Conservation (phyloP, 2,888 invertebrate genomes). For the Agrochola lota region DNA sequence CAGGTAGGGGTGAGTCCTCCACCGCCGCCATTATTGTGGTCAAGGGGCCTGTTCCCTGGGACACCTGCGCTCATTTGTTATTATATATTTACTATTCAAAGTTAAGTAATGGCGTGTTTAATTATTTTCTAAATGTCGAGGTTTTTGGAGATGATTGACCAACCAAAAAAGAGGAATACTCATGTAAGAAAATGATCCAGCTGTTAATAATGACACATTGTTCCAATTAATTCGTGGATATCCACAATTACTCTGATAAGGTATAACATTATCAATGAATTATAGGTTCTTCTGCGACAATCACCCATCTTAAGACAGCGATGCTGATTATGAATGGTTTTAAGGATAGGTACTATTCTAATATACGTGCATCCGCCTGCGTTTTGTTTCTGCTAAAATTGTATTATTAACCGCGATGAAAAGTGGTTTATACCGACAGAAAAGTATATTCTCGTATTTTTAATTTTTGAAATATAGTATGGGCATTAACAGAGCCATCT, state of each 20-base stretch:
- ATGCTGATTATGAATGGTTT: no score
- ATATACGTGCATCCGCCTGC: no score
- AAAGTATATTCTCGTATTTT: neutral
- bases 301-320: neutral
- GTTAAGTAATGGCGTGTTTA: constrained; percentile 40
- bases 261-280: neutral
- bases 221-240: neutral
- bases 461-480: neutral
- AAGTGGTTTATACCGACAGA: neutral
- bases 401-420: neutral
- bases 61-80: constrained; percentile 67
- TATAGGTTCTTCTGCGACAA: neutral
- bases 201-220: neutral
- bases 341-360: neutral
- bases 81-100: constrained; percentile 51
- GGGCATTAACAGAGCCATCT: neutral
- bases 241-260: neutral
- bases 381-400: neutral
- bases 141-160: neutral
- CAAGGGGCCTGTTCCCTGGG: constrained; percentile 62
- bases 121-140: constrained; percentile 34
- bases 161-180: neutral
- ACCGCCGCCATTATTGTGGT: constrained; percentile 70
- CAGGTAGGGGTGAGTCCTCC: constrained; percentile 63
- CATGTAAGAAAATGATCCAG: neutral